Base-by-base conservation (phyloP, 2,797 vertebrate genomes). In the Syngnathus rostellatus region DNA sequence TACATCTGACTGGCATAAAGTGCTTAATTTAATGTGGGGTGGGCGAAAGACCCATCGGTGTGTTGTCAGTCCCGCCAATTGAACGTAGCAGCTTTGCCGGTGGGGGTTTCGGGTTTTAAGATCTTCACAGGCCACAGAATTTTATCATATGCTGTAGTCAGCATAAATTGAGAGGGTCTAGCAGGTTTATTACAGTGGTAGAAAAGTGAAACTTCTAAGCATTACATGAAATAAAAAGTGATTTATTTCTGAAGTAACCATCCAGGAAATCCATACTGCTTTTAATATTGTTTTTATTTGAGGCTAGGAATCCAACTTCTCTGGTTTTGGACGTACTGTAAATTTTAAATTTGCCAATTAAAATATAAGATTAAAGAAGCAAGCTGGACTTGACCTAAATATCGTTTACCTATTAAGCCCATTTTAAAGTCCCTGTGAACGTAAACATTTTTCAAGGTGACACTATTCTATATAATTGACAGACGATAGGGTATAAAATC, bases 81-180 rank as follows among this genome's bases (percentile, higher is more conserved):
- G 31, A 71, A 72, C 17, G 19, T 9, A 41, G 58, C 4, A 70
- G 73, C 76, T 66, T 23, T 54, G 3, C 53, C 23, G 73, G 67
- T 50, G 58, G 75, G 76, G 66, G 69, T 63, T 77, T 76, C 68
- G 59, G 72, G 65, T 68, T 83, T 83, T 77, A 67, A 68, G 25
- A 72, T 74, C 75, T 78, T 83, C 66, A 76, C 74, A 83, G 55
- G 5, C 62, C 46, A 77, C 68, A 81, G 67, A 71, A 74, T 81
- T 61, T 81, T 77, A 81, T 77, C 81, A 74, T 70, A 73, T 66
- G 63, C 67, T 68, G 62, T 12, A 64, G 72, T 83, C 81, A 82
- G 77, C 83, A 76, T 57, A 85, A 77, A 39, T 65, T 14, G 16
- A 50, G 67, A 60, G 40, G 45, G 62, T 66, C 64, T 77, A 60